phyloP scores from a whole-genome alignment of 1,140 invertebrate species.

The Drosophila kepulauana region DNA sequence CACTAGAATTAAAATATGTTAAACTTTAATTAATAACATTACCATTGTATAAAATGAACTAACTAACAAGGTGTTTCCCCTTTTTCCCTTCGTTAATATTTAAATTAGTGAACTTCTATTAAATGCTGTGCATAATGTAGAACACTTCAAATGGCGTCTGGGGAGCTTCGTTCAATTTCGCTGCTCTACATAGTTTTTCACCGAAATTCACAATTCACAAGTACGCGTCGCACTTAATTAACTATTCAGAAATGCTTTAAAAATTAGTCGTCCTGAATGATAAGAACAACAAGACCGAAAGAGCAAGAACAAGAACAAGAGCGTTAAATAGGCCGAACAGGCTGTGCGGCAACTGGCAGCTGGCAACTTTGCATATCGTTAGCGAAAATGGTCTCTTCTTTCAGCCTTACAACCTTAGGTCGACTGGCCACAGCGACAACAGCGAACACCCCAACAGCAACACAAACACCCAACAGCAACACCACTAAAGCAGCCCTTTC shows the following conservation, averaged over 20 bases:
- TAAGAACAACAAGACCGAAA: conserved; percentile 27
- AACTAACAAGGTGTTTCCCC: too few species aligned
- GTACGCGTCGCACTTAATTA: conserved; percentile 69
- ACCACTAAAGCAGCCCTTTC: conserved; percentile 1
- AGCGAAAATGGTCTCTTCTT: not conserved
- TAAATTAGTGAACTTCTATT: not conserved
- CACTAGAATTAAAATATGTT: too few species aligned
- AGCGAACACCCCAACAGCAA: not conserved
- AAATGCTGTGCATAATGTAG: not conserved
- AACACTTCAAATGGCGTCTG: not conserved
- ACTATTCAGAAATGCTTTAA: conserved; percentile 67
- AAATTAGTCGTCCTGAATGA: conserved; percentile 56
- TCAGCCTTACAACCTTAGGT: not conserved
- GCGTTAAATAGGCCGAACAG: not conserved
- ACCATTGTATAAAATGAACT: not conserved
- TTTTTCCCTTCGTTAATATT: not conserved
- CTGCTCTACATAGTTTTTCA: not conserved
- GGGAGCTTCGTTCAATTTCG: not conserved
- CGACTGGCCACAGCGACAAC: conserved; percentile 5
- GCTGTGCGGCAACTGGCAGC: not conserved
- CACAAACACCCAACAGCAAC: not conserved
- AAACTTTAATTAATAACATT: not conserved
- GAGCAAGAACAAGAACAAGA: conserved; percentile 15
- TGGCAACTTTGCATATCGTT: conserved; percentile 12
- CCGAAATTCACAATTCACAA: conserved; percentile 18